Evolutionary conservation across 2,113 vertebrate genomes (phyloP), one percentile per base, ranked within the genome.

Genomic region (Larimichthys crocea): DNA sequence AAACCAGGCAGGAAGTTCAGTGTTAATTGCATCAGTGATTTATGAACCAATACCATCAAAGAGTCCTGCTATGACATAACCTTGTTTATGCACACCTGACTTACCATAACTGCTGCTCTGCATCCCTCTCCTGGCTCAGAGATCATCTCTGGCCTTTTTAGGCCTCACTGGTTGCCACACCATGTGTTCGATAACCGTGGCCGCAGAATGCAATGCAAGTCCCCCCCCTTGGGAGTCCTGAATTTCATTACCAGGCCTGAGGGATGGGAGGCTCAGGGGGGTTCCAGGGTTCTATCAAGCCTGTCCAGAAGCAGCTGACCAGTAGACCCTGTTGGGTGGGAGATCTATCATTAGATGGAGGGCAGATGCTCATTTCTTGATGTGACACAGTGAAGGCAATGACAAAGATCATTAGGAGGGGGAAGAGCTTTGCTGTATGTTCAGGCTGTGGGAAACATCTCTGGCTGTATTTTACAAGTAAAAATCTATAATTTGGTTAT

Each of bases 191-290:
- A 82, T 89, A 79, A 84, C 44, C 14, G 14, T 72, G 50, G 74
- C 70, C 73, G 60, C 65, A 85, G 72, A 80, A 79, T 74, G 84
- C 79, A 83, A 85, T 61, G 64, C 86, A 81, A 78, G 35, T 65
- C 52, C 52, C 62, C 76, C 31, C 80, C 64, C 71, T 53, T 66
- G 68, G 83, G 91, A 88, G 66, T 46, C 8, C 74, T 86, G 87
- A 91, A 93, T 93, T 79, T 88, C 79, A 92, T 93, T 91, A 92
- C 31, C 65, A 84, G 63, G 74, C 76, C 44, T 67, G 60, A 71
- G 50, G 76, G 68, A 56, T 66, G 22, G 50, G 53, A 44, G 10
- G 76, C 60, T 71, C 40, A 35, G 22, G 56, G 74, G 69, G 61
- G 75, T 35, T 80, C n/a, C 20, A 24, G 61, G 56, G 46, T 48